These are phyloP conservation scores for Chelon auratus DNA, from an alignment of 2,797 vertebrate species.

Conservation along the genomic window DNA sequence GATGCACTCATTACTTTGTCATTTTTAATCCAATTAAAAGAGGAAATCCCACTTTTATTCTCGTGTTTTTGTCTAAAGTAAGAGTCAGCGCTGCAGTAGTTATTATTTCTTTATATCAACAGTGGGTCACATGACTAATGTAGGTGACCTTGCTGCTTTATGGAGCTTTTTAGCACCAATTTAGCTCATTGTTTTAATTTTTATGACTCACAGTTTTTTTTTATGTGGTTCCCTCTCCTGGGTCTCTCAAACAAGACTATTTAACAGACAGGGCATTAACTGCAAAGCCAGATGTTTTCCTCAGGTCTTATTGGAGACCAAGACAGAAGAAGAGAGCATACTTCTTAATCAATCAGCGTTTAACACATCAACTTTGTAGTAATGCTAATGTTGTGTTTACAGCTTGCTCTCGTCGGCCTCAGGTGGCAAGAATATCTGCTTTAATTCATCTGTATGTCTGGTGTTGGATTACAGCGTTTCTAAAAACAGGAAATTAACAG, in stretches of 20 bases:
- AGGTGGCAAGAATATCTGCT: too few relatives aligned
- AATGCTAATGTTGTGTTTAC: neutral
- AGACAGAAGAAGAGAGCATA: neutral
- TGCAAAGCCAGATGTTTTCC: neutral
- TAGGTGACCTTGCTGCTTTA: neutral
- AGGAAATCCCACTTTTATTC: neutral
- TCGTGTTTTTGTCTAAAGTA: neutral
- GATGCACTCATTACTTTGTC: neutral
- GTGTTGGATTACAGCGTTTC: too few relatives aligned
- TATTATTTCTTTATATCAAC: neutral
- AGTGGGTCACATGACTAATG: neutral
- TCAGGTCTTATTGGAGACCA: neutral
- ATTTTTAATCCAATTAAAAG: slow-evolving; percentile 3
- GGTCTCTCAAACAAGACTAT: neutral
- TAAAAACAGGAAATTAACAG: too few relatives aligned
- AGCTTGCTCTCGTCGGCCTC: too few relatives aligned
- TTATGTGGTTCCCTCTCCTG: too few relatives aligned
- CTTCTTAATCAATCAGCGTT: too few relatives aligned
- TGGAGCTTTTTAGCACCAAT: too few relatives aligned
- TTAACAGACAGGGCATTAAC: neutral
- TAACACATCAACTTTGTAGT: neutral
- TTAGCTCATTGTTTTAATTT: too few relatives aligned
- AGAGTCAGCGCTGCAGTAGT: neutral
- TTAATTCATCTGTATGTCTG: too few relatives aligned
- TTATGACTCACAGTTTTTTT: too few relatives aligned